Evolutionary conservation across 1,140 invertebrate genomes (phyloP), one percentile per base, ranked within the genome.

Genomic region (Proales similis): DNA sequence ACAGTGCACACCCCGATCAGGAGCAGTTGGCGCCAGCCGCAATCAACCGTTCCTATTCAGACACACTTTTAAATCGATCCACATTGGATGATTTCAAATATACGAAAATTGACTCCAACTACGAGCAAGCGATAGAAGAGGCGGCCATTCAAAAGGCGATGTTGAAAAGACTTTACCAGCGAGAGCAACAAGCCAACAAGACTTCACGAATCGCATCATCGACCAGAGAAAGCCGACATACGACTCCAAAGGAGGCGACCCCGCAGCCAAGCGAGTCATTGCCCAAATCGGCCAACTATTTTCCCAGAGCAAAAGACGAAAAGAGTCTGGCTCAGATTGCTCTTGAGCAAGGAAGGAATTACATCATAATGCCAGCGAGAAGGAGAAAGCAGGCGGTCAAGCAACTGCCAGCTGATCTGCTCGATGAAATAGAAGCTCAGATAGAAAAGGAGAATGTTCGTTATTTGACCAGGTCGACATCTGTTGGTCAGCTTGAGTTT

Each of bases 1-100:
- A 43, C 62, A 60, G 70, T 71, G 68, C 68, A 27, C 26, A 22
- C 27, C 9, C 5, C 29, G 6, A 4, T 49, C n/a, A n/a, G n/a
- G n/a, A n/a, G n/a, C n/a, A n/a, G n/a, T n/a, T n/a, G n/a, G n/a
- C n/a, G n/a, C n/a, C n/a, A n/a, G n/a, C n/a, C n/a, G n/a, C n/a
- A n/a, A n/a, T n/a, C n/a, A n/a, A n/a, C n/a, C n/a, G n/a, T n/a
- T n/a, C n/a, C n/a, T n/a, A n/a, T n/a, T n/a, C n/a, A n/a, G n/a
- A n/a, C n/a, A n/a, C n/a, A n/a, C n/a, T n/a, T n/a, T n/a, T n/a
- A n/a, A n/a, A n/a, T n/a, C n/a, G n/a, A n/a, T n/a, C n/a, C n/a
- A n/a, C n/a, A 39, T 14, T 20, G 17, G 22, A 14, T 20, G 27
- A 57, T 2, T 57, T 42, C 38, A 42, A 57, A 6, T 57, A 42